Conservation (phyloP, 2,113 vertebrate genomes). For the Hiodon alosoides region DNA sequence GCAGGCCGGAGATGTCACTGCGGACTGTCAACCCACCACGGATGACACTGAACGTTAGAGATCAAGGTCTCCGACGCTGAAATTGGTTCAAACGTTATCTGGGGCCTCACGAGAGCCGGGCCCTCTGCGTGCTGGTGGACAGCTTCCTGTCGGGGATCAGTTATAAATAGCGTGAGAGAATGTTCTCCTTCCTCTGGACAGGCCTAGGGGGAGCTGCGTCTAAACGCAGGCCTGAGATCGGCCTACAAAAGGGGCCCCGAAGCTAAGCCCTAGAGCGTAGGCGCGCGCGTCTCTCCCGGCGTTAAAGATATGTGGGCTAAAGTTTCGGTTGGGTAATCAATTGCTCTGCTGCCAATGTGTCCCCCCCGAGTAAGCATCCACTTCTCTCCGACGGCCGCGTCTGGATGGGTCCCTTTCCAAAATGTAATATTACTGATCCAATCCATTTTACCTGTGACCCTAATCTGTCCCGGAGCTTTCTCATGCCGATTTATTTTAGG, state of each 20-base stretch:
- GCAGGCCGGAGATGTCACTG: too few species aligned
- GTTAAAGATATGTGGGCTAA: not conserved
- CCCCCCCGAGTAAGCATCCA: too few species aligned
- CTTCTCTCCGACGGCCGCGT: not conserved
- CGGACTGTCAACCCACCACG: too few species aligned
- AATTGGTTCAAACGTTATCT: not conserved
- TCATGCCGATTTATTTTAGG: slow-evolving; percentile 61
- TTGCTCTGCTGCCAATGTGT: not conserved
- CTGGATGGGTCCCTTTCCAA: slow-evolving; percentile 1
- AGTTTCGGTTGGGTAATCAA: not conserved
- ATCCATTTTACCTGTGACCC: slow-evolving; percentile 57
- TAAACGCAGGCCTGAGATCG: not conserved
- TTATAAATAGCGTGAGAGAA: slow-evolving; percentile 9
- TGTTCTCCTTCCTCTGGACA: not conserved
- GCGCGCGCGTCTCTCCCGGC: not conserved
- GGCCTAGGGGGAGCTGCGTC: not conserved
- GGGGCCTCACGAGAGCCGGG: not conserved
- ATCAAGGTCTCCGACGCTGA: not conserved
- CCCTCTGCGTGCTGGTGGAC: not conserved
- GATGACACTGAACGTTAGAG: not conserved
- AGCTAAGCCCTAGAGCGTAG: not conserved
- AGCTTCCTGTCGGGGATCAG: not conserved
- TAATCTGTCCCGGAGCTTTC: slow-evolving; percentile 57
- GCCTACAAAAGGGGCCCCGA: not conserved
- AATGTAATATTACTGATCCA: slow-evolving; percentile 47